Base-by-base conservation (phyloP, 2,113 vertebrate species). In the Arothron firmamentum region DNA sequence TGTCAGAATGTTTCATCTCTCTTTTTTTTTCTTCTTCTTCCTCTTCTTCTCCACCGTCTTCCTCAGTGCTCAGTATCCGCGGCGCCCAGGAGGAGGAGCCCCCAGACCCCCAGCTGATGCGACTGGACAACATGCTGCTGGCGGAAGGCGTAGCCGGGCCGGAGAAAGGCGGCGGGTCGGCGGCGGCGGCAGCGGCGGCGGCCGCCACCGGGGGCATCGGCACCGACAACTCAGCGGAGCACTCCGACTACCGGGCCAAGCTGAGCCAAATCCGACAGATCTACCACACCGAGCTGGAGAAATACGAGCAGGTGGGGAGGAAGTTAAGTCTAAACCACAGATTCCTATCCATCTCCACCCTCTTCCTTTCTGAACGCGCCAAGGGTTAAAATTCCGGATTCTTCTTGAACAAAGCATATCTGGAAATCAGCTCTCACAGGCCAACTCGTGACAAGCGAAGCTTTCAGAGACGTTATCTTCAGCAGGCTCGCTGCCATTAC, bases 221-320 rank as follows among this genome's bases (percentile, higher is more conserved):
- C 0, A 92, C 94, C 0, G 96, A 99, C 91, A 99, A 97, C 89
- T 98, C 96, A 0, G 93, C 95, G 64, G 96, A 99, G 62, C 96
- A 99, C 83, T 98, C 96, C 0, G 96, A 99, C 75, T 99, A 99
- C 90, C 90, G 96, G 85, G 96, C 96, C 84, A 99, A 99, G 71
- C 92, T 99, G 52, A 92, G 96, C 13, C 96, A 99, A 90, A 99
- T 99, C 86, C 88, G 96, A 43, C 94, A 97, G 84, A 98, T 99
- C 87, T 99, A 99, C 88, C 96, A 99, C 90, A 98, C 96, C 0
- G 96, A 99, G 92, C 90, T 99, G 93, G 96, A 99, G 92, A 99
- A 99, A 82, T 99, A 99, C 5, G 96, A 99, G 75, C 96, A 99
- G 96, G 96, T 99, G 78, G 58, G 78, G 50, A 52, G 13, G 43